Conservation (phyloP, 1,140 invertebrate species). For the Drosophila truncata region DNA sequence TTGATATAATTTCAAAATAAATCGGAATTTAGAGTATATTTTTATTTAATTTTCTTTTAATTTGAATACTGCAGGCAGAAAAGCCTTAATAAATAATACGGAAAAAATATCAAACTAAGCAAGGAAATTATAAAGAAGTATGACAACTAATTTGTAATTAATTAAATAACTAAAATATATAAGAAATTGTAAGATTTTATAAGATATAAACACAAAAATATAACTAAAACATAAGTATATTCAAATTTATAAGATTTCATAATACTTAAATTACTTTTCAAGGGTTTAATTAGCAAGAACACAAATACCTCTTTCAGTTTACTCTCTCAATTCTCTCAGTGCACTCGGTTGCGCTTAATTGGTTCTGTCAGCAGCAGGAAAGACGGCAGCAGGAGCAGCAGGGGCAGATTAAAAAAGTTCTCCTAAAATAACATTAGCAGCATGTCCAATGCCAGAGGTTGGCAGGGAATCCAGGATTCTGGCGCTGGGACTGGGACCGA, state of each 20-base stretch:
- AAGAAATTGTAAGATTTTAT: neutral
- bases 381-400: constrained; percentile 42
- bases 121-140: too few relatives aligned
- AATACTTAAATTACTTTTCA: neutral
- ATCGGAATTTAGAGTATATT: too few relatives aligned
- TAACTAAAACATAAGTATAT: neutral
- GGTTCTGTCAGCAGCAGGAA: constrained; percentile 79
- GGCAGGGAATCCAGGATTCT: constrained; percentile 14
- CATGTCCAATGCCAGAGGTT: constrained; percentile 46
- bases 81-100: too few relatives aligned
- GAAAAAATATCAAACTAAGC: too few relatives aligned
- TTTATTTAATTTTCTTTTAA: too few relatives aligned
- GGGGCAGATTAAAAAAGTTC: constrained; percentile 81
- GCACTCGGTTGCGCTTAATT: constrained; percentile 80
- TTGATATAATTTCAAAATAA: too few relatives aligned
- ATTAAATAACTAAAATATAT: neutral
- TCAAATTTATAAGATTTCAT: neutral
- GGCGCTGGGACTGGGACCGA: neutral
- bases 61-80: too few relatives aligned
- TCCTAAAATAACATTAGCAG: constrained; percentile 81
- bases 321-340: constrained; percentile 42
- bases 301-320: neutral
- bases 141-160: too few relatives aligned
- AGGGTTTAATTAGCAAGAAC: constrained; percentile 13
- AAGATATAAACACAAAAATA: neutral